Evolutionary conservation across 2,888 invertebrate genomes (phyloP), one percentile per base, ranked within the genome.

Genomic region (Onthophagus sagittarius): DNA sequence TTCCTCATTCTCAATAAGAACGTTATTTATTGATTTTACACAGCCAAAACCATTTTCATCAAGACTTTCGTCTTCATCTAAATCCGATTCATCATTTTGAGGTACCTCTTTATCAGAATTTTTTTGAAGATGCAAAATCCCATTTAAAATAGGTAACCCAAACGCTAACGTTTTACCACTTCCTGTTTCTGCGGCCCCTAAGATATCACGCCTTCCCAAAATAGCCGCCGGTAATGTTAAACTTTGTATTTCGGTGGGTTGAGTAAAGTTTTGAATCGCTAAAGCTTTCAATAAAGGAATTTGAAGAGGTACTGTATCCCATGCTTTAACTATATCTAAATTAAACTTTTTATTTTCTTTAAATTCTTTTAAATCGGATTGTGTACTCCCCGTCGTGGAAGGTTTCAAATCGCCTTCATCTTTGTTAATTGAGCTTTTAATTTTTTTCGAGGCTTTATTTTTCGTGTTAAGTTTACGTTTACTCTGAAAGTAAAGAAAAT

Each of bases 121-220:
- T 77, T 82, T 81, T 76, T 82, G 82, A 15, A 80, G 82, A 80
- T 92, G 89, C 79, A 98, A 86, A 76, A 98, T 97, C 13, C 95
- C 95, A 72, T 91, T 88, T 73, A 99, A 86, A 63, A 99, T 92
- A 7, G 99, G 99, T 74, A 99, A 93, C 0, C 96, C 98, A 87
- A 99, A 99, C 0, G 99, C 99, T 71, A 99, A 86, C 0, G 99
- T 99, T 88, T 99, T 99, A 0, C 99, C 99, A 85, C 98, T 98
- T 0, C 99, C 99, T 0, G 99, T 99, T 88, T 99, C 98, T 1
- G 99, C 99, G 72, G 99, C 99, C n/a, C 98, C 99, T 0, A 99
- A 86, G 78, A 99, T 94, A 85, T 99, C 98, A 85, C 94, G 90
- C 69, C 92, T 89, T 63, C 92, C 98, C 82, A 93, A 89, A 79